A percentile compares a stretch with the other conserved stretches of the same genome.
Conservation (phyloP, 2,797 vertebrate genomes). For the Carcharodon carcharias region DNA sequence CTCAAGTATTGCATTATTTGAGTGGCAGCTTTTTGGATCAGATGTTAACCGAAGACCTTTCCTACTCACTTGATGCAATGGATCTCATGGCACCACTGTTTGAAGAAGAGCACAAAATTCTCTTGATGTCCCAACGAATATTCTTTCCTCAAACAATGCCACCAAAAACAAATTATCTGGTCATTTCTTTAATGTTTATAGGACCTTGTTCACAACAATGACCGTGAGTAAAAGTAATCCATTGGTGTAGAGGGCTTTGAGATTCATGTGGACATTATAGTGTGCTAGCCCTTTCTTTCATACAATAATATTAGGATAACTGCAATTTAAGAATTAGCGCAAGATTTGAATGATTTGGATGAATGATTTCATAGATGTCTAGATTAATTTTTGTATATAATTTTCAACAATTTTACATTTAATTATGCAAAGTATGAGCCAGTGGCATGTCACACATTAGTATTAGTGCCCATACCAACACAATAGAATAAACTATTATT, state of each 20-base stretch:
- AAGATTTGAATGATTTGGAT: neutral
- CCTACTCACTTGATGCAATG: neutral
- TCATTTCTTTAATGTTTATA: neutral
- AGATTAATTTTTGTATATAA: neutral
- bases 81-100: neutral
- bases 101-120: neutral
- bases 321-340: neutral
- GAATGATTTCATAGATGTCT: neutral
- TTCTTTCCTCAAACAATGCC: neutral
- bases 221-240: neutral
- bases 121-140: neutral
- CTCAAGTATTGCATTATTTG: neutral
- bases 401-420: neutral
- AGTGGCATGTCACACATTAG: neutral
- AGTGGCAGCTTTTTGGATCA: neutral
- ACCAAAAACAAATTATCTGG: neutral
- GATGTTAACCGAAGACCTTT: neutral
- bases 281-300: neutral
- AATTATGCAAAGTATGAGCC: neutral
- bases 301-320: neutral
- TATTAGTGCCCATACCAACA: neutral
- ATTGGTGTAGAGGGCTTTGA: neutral
- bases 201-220: neutral
- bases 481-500: neutral
- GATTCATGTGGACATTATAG: neutral